phyloP scores from a whole-genome alignment of 2,113 vertebrate genomes.

The Neolamprologus cancellatus region DNA sequence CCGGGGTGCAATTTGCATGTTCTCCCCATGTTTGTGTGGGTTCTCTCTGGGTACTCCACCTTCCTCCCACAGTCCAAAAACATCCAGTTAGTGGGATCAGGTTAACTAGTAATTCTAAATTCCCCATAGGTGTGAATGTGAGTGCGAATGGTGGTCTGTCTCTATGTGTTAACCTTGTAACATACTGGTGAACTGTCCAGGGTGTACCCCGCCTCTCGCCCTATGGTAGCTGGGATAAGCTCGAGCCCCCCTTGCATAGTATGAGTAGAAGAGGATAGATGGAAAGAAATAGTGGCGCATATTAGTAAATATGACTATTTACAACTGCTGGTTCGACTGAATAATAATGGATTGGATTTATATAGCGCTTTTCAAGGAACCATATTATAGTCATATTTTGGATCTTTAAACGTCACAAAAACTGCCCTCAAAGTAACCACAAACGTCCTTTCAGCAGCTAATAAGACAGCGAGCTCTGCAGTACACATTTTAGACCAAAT shows the following conservation, averaged over 20 bases:
- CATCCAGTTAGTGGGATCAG: neutral
- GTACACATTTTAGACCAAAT: neutral
- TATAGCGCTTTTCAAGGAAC: no score
- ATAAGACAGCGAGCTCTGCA: no score
- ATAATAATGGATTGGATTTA: no score
- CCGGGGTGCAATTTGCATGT: neutral
- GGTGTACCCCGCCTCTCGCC: neutral
- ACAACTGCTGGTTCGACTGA: neutral
- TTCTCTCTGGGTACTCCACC: neutral
- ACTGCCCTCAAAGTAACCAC: neutral
- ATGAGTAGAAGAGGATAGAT: neutral
- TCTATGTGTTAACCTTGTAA: neutral
- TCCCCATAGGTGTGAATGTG: neutral
- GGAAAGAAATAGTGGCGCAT: neutral
- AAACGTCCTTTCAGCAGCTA: neutral
- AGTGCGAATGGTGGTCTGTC: neutral
- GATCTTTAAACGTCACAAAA: fast-evolving
- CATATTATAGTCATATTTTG: neutral
- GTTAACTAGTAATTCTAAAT: neutral
- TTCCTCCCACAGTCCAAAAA: neutral
- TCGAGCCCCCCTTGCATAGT: neutral
- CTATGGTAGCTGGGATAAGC: neutral
- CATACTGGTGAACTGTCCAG: neutral
- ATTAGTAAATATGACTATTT: neutral
- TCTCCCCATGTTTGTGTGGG: neutral